These are phyloP conservation scores for Astyanax mexicanus DNA, from an alignment of 2,797 vertebrate genomes.

Conservation along the genomic window DNA sequence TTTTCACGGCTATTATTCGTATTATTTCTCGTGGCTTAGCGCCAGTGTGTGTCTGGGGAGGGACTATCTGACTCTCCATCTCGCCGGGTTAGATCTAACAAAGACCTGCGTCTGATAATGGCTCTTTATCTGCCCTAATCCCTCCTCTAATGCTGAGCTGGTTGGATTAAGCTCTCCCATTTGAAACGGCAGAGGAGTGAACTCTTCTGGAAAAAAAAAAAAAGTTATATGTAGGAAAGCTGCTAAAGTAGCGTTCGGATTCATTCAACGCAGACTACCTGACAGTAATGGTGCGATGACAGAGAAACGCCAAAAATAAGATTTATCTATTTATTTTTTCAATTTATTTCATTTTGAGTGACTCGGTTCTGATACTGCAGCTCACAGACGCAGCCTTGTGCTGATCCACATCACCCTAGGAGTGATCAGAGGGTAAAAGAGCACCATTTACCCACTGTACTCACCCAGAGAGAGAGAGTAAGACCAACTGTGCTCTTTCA, in stretches of 20 bases:
- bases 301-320: no score
- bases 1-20: conserved; percentile 66
- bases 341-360: no score
- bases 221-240: conserved; percentile 75
- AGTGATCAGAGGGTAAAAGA: no score
- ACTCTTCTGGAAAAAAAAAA: conserved; percentile 77
- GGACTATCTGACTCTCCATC: conserved; percentile 50
- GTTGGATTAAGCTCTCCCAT: conserved; percentile 81
- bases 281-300: neutral
- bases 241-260: conserved; percentile 58
- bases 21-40: conserved; percentile 72
- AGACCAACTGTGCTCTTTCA: no score
- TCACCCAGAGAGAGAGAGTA: no score
- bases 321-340: no score
- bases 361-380: no score
- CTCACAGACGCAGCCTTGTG: no score
- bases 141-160: conserved; percentile 78
- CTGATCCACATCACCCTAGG: no score
- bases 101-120: conserved; percentile 77
- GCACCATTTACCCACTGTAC: no score
- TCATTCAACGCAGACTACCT: neutral
- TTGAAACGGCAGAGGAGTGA: conserved; percentile 78
- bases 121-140: conserved; percentile 82
- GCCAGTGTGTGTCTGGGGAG: conserved; percentile 51
- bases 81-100: conserved; percentile 70